These are phyloP conservation scores for Cyclargus thomasi DNA, from an alignment of 1,140 invertebrate genomes.

Conservation along the genomic window DNA sequence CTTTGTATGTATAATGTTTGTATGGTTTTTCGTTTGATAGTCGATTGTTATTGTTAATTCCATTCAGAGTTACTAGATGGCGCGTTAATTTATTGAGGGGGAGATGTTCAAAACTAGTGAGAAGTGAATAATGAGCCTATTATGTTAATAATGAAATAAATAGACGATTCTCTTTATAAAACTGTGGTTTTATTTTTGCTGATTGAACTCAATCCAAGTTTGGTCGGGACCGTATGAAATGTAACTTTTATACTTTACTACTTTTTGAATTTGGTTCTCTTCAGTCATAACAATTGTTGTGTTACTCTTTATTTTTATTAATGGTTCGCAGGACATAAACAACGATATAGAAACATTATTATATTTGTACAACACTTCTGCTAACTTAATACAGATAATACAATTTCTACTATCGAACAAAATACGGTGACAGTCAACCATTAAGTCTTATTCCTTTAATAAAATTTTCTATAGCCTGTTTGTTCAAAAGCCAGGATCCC, in stretches of 20 bases:
- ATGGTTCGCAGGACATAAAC: too few relatives aligned
- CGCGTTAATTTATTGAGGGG: conserved; percentile 44
- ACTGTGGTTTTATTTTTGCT: conserved; percentile 37
- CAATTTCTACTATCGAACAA: too few relatives aligned
- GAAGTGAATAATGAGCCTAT: conserved; percentile 62
- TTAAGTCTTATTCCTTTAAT: background rate
- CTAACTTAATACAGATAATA: too few relatives aligned
- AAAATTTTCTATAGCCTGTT: background rate
- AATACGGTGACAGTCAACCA: too few relatives aligned
- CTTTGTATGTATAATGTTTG: conserved; percentile 8
- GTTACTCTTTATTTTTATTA: too few relatives aligned
- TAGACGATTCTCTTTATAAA: conserved; percentile 59
- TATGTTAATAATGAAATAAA: conserved; percentile 60
- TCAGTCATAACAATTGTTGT: too few relatives aligned
- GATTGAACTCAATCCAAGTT: too few relatives aligned
- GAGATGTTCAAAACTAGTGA: conserved; percentile 54
- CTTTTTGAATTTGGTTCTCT: too few relatives aligned
- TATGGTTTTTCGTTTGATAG: conserved; percentile 17
- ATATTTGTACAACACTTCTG: too few relatives aligned
- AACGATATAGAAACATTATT: too few relatives aligned
- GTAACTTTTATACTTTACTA: too few relatives aligned
- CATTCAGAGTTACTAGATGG: conserved; percentile 36
- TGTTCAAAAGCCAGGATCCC: conserved; percentile 88
- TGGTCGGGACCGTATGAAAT: too few relatives aligned
- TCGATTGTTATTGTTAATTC: conserved; percentile 30